Conservation (phyloP, 2,888 invertebrate genomes). For the Leptopilina myrica region DNA sequence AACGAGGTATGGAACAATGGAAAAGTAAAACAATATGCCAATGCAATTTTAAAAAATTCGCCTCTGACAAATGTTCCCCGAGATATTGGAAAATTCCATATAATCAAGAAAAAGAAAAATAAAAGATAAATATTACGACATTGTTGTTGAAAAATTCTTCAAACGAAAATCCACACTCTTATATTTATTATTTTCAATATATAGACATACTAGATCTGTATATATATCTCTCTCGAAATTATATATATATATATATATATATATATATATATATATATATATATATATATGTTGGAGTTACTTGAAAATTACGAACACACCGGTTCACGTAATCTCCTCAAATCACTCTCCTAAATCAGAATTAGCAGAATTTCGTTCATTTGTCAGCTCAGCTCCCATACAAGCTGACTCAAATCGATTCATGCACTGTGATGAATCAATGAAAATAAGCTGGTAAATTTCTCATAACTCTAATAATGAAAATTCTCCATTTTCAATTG, state of each 20-base stretch:
- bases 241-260: not conserved
- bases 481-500: too few relatives aligned
- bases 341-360: slow-evolving; percentile 14
- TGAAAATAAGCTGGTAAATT: slow-evolving; percentile 1
- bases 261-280: not conserved
- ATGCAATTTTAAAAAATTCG: too few relatives aligned
- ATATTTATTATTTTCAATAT: not conserved
- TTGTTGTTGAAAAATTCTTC: not conserved
- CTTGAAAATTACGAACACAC: not conserved
- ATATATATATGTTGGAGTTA: not conserved
- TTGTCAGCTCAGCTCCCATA: not conserved
- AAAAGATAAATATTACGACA: not conserved
- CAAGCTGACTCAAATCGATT: not conserved
- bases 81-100: too few relatives aligned
- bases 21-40: too few relatives aligned
- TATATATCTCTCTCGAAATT: too few relatives aligned
- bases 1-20: too few relatives aligned
- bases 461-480: not conserved
- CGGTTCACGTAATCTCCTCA: not conserved
- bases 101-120: too few relatives aligned
- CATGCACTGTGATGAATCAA: not conserved
- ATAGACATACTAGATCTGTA: not conserved
- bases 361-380: slow-evolving; percentile 8
- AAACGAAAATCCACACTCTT: not conserved
- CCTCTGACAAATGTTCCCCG: too few relatives aligned